phyloP scores from a whole-genome alignment of 2,113 vertebrate species.

The Eudyptes chrysolophus region DNA sequence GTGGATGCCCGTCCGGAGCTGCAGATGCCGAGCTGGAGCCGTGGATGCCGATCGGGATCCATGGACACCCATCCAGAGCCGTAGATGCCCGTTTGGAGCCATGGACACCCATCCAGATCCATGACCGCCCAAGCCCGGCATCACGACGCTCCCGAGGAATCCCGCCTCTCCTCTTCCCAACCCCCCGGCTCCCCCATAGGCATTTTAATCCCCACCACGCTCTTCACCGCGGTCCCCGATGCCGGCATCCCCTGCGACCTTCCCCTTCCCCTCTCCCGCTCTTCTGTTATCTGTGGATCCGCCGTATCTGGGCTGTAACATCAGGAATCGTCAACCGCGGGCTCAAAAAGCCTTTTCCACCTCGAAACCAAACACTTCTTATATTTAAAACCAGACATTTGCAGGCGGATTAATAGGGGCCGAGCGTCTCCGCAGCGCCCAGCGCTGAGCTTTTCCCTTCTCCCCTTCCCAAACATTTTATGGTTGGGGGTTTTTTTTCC shows the following conservation, averaged over 20 bases:
- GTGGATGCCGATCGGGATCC: background rate
- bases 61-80: background rate
- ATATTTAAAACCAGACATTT: rapidly evolving
- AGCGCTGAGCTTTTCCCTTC: background rate
- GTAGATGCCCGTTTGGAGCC: background rate
- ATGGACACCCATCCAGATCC: background rate
- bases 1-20: too few relatives aligned
- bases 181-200: too few relatives aligned
- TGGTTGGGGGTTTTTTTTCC: background rate
- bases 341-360: background rate
- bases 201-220: background rate
- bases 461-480: background rate
- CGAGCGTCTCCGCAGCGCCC: background rate
- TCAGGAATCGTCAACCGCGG: background rate
- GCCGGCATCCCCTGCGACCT: background rate
- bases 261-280: background rate
- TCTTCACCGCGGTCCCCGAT: rapidly evolving
- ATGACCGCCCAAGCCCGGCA: background rate
- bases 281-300: rapidly evolving
- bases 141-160: background rate
- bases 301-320: rapidly evolving
- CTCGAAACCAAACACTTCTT: background rate
- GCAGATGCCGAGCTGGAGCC: too few relatives aligned
- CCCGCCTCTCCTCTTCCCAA: background rate
- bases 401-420: background rate